Percentiles rank a stretch among this genome's conserved stretches.
These are phyloP conservation scores for Pseudococcus longispinus DNA, from an alignment of 2,888 invertebrate species.

Conservation along the genomic window DNA sequence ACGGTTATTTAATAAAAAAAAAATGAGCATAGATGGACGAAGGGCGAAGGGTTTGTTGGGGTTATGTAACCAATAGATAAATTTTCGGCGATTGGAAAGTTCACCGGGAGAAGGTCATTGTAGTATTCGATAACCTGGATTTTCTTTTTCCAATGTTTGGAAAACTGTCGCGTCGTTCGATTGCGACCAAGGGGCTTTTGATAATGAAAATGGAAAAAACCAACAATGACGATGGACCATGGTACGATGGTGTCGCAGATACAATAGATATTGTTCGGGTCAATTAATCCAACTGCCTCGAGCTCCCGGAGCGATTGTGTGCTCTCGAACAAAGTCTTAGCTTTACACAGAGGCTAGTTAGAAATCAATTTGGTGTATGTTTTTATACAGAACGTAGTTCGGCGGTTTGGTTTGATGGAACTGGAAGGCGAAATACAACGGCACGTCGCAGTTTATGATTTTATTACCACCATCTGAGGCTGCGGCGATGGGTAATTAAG, in stretches of 20 bases:
- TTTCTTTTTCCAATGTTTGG: neutral
- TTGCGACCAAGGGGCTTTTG: neutral
- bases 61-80: neutral
- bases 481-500: neutral
- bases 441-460: neutral
- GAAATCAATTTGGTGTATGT: neutral
- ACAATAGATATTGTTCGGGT: conserved; percentile 28
- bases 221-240: neutral
- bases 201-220: neutral
- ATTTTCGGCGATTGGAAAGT: neutral
- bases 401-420: neutral
- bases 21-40: neutral
- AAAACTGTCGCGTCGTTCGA: neutral
- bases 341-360: neutral
- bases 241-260: neutral
- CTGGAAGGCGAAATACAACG: neutral
- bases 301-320: neutral
- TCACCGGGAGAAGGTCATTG: conserved; percentile 5
- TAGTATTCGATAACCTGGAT: neutral
- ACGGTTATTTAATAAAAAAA: conserved; percentile 20
- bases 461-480: neutral
- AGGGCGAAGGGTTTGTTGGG: neutral
- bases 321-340: neutral
- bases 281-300: conserved; percentile 4
- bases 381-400: neutral